Conservation (phyloP, 2,113 vertebrate genomes). For the Ptychochromis oligacanthus region DNA sequence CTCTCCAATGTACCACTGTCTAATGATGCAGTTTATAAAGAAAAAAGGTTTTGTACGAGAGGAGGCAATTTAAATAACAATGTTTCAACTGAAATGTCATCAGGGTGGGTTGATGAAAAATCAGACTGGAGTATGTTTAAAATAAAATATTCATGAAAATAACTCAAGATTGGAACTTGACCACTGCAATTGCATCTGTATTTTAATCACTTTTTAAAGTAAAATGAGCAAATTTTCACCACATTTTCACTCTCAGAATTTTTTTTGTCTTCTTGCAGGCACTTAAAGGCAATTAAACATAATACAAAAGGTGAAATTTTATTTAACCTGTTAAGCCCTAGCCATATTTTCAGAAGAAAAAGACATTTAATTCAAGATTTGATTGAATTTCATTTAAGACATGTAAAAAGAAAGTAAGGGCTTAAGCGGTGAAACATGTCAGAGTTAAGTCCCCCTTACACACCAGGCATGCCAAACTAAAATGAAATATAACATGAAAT, state of each 20-base stretch:
- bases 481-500: no score
- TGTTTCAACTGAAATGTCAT: neutral
- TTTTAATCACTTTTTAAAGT: neutral
- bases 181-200: neutral
- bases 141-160: neutral
- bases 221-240: neutral
- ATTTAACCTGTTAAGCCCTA: neutral
- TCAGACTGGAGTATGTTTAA: neutral
- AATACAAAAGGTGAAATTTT: neutral
- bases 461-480: no score
- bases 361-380: no score
- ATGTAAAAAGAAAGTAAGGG: no score
- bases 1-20: neutral
- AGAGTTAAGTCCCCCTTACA: no score
- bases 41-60: neutral
- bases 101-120: neutral
- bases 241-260: neutral
- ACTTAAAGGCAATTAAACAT: neutral
- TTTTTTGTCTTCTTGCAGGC: neutral
- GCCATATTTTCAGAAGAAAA: no score
- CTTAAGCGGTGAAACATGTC: no score
- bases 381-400: no score
- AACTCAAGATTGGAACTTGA: neutral
- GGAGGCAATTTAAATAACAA: neutral
- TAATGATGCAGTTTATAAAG: neutral